Base-by-base conservation (phyloP, 1,140 invertebrate species). In the Prorops nasuta region DNA sequence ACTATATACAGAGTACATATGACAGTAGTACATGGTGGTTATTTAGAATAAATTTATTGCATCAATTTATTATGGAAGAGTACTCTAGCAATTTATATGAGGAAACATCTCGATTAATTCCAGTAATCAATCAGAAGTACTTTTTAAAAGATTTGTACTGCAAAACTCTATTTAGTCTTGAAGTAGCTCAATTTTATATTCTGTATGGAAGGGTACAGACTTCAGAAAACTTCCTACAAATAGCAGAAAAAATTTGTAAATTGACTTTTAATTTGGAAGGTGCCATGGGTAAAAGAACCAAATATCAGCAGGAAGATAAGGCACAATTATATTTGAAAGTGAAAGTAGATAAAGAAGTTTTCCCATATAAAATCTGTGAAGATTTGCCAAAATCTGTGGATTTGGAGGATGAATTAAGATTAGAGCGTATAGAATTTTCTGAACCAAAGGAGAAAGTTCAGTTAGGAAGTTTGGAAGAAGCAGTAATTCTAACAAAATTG, bases 281-380 rank as follows among this genome's bases (percentile, higher is more conserved):
- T 81, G 65, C 64, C 36, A 58, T 97, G 38, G 95, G 95, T 7
- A 93, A 92, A 72, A 80, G 95, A 49, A 98, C 94, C 14, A 89
- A 87, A 65, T 95, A 85, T 72, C 95, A 98, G 73, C 78, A 86
- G 58, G 84, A 87, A 42, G 81, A 87, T 32, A 74, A 92, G 17
- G 83, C 95, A 0, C 95, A 97, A 65, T 74, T 98, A 24, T 83
- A 86, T 15, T 67, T 97, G 0, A 79, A 83, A 50, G 77, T 91
- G 49, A 73, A 77, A 39, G 37, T 81, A 8, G 73, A 76, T 15
- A 76, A 81, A 63, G 58, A 77, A 46, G 35, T 62, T 38, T 64
- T 71, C 59, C 51, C 60, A 51, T 49, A 53, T 19, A 20, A 62
- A 48, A n/a, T 44, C 73, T 57, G 62, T 58, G 69, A 72, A 7